Evolutionary conservation across 92 coral and sea anemone species (phyloP).

Genomic region (Metridium senile): DNA sequence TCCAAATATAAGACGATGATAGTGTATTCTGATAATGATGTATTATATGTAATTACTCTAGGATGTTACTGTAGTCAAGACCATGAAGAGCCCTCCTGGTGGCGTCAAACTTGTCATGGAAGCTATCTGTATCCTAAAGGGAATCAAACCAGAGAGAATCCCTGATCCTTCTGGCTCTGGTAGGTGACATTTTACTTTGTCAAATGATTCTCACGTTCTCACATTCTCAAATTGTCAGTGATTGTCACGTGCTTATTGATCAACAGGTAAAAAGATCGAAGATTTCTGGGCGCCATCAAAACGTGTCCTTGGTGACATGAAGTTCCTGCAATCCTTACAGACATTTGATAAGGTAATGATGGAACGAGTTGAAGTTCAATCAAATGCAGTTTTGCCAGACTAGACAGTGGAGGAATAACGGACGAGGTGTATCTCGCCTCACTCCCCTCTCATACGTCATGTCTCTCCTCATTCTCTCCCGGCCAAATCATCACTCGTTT

Average conservation of each 20-base stretch:
- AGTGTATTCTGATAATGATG: too few species aligned
- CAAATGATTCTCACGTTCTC: not conserved
- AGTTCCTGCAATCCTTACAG: conserved; percentile 89
- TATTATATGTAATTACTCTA: conserved; percentile 11
- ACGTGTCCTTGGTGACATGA: conserved; percentile 95
- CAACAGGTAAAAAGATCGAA: conserved; percentile 93
- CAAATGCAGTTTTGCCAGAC: too few species aligned
- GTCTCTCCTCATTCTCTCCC: too few species aligned
- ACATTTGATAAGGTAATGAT: conserved; percentile 82
- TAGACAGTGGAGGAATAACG: too few species aligned
- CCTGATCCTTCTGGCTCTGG: conserved; percentile 99
- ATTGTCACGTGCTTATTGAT: not conserved
- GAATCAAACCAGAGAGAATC: conserved; percentile 93
- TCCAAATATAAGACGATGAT: too few species aligned
- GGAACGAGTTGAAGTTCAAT: not conserved
- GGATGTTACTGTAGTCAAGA: conserved; percentile 95
- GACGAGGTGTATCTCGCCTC: too few species aligned
- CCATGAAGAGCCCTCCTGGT: conserved; percentile 96
- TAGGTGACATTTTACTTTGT: conserved; percentile 10
- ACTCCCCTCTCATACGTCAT: too few species aligned
- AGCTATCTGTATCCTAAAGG: conserved; percentile 96
- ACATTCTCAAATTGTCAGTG: not conserved
- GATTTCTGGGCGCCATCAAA: conserved; percentile 99
- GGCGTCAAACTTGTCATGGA: conserved; percentile 99
- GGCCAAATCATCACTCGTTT: too few species aligned